Evolutionary conservation across 2,888 invertebrate species (phyloP), one percentile per base, ranked within the genome.

Genomic region (Hypolimnas misippus): DNA sequence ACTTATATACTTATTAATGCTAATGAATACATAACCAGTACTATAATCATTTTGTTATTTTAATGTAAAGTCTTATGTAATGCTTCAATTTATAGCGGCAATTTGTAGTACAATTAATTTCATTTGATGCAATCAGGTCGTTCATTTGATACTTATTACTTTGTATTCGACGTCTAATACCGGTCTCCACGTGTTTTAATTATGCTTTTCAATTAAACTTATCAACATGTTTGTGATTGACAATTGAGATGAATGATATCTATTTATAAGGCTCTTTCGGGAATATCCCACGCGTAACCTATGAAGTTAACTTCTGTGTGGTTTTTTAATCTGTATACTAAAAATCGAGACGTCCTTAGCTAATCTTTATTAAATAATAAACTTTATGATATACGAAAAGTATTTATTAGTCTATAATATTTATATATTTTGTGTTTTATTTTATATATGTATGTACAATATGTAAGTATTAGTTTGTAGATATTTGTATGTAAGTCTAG

Each of bases 41-140:
- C 19, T 12, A 21, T 44, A 44, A 10, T 44, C 12, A 4, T 17
- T 10, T 14, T 42, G 8, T 2, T 42, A 4, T 17, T 19, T 10
- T 17, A 12, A 10, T 4, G 4, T 10, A 10, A 7, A 17, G 8
- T 29, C 31, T 52, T 60, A 53, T 44, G 46, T 52, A 56, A 63
- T 55, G 29, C 42, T 40, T 46, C 44, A 49, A 42, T 50, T 44
- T 21, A 16, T 35, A 38, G 25, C 31, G 25, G 29, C 54, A 59
- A 58, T 61, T 66, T 55, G 52, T 17, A 16, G 44, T 19, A 52
- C 61, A 58, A 63, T 66, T 58, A 67, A 67, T 64, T 46, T 63
- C 51, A 60, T 63, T 59, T 29, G 35, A 8, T 52, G 38, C 60
- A 56, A 64, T 64, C 56, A 53, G 8, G 29, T 31, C 46, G 60